Evolutionary conservation across 2,888 invertebrate genomes (phyloP).

Genomic region (Parthenolecanium corni): DNA sequence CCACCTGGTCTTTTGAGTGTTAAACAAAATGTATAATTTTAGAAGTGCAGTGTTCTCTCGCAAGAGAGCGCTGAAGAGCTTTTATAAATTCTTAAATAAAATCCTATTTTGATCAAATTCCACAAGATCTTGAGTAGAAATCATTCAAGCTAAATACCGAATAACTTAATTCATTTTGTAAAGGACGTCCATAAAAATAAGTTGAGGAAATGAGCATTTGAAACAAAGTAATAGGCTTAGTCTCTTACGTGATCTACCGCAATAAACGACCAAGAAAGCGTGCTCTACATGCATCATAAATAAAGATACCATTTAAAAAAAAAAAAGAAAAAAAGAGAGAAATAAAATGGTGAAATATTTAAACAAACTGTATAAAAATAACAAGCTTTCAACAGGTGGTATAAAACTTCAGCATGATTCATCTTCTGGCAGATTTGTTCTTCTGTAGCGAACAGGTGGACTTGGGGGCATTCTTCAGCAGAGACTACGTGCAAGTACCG

Average conservation of each 20-base stretch:
- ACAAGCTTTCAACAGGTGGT: neutral
- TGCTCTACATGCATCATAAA: neutral
- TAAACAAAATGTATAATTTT: too few relatives aligned
- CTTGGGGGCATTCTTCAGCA: neutral
- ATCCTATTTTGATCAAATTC: too few relatives aligned
- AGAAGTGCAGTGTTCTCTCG: too few relatives aligned
- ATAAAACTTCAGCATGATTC: neutral
- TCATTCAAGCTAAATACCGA: too few relatives aligned
- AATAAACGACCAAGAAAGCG: constrained; percentile 2
- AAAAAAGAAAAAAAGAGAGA: neutral
- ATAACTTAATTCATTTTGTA: too few relatives aligned
- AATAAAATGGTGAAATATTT: constrained; percentile 3
- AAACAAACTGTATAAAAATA: neutral
- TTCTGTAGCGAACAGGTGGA: neutral
- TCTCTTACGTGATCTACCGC: neutral
- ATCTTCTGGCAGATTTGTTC: neutral
- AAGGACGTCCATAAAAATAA: too few relatives aligned
- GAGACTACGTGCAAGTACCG: neutral
- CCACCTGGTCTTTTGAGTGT: too few relatives aligned
- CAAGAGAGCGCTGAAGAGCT: too few relatives aligned
- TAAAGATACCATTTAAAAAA: neutral
- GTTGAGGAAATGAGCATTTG: too few relatives aligned
- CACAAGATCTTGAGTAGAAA: too few relatives aligned
- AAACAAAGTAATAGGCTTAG: neutral
- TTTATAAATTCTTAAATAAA: too few relatives aligned